phyloP scores from a whole-genome alignment of 2,113 vertebrate genomes.

The Megaptera novaeangliae region DNA sequence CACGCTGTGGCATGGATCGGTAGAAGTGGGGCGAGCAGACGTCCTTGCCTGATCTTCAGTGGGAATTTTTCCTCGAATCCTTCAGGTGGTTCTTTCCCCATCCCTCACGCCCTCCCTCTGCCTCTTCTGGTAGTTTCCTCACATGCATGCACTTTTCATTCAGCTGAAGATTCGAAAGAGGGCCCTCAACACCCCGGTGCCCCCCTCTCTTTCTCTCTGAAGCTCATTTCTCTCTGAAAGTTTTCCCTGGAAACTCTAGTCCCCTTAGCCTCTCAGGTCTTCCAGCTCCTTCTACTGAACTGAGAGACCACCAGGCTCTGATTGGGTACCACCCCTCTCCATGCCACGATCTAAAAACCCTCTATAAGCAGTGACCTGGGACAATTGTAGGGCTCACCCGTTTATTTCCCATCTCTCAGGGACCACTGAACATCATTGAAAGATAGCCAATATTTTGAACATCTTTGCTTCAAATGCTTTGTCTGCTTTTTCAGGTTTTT shows the following conservation, averaged over 20 bases:
- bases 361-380: background rate
- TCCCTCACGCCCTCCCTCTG: background rate
- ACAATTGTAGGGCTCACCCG: background rate
- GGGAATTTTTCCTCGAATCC: background rate
- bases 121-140: background rate
- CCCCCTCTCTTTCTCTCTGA: no score
- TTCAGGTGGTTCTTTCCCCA: background rate
- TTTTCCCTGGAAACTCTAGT: background rate
- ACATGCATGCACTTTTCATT: background rate
- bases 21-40: background rate
- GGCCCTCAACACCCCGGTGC: background rate
- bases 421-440: background rate
- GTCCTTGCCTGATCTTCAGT: background rate
- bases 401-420: background rate
- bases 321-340: background rate
- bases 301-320: background rate
- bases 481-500: background rate
- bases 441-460: background rate
- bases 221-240: background rate
- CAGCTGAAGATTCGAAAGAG: background rate
- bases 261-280: background rate
- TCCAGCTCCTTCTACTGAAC: background rate
- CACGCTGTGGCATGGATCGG: background rate
- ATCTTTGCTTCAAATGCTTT: background rate
- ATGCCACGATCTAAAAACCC: background rate